Conservation (phyloP, 30 jellyfish, hydroid and myxozoan species). For the Nemopilema nomurai region DNA sequence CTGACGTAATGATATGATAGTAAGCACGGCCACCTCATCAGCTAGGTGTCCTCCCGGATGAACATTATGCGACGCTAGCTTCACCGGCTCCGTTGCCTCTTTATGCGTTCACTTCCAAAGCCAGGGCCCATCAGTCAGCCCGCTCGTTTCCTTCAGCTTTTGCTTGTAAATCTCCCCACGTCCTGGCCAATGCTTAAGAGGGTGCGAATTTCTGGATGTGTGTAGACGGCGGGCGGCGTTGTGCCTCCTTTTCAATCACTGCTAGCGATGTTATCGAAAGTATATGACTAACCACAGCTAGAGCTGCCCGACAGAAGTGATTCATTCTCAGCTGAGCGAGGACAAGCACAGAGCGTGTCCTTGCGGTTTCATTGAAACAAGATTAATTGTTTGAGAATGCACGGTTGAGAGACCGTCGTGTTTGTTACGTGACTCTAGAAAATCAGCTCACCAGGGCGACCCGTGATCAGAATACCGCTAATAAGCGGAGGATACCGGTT, state of each 20-base stretch:
- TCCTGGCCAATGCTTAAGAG: background rate
- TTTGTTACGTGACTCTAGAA: conserved; percentile 25
- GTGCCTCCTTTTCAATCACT: background rate
- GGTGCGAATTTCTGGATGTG: background rate
- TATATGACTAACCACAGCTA: background rate
- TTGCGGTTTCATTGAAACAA: conserved; percentile 46
- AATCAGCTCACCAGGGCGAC: conserved; percentile 41
- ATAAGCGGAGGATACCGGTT: conserved; percentile 22
- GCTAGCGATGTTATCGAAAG: background rate
- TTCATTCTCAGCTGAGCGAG: conserved; percentile 10
- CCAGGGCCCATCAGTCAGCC: background rate
- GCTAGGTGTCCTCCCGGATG: background rate
- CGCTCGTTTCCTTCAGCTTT: background rate
- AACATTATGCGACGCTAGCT: background rate
- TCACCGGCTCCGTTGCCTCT: background rate
- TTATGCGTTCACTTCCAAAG: background rate
- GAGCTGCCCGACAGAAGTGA: conserved; percentile 5
- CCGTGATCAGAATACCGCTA: conserved; percentile 27
- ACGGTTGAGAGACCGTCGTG: conserved; percentile 25
- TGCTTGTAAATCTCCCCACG: background rate
- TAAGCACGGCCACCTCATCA: background rate
- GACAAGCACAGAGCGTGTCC: conserved; percentile 8
- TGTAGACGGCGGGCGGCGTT: background rate
- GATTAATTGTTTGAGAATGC: conserved; percentile 6
- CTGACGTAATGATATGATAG: too few relatives aligned